phyloP scores from a whole-genome alignment of 2,888 invertebrate species.

The Polietes domitor region DNA sequence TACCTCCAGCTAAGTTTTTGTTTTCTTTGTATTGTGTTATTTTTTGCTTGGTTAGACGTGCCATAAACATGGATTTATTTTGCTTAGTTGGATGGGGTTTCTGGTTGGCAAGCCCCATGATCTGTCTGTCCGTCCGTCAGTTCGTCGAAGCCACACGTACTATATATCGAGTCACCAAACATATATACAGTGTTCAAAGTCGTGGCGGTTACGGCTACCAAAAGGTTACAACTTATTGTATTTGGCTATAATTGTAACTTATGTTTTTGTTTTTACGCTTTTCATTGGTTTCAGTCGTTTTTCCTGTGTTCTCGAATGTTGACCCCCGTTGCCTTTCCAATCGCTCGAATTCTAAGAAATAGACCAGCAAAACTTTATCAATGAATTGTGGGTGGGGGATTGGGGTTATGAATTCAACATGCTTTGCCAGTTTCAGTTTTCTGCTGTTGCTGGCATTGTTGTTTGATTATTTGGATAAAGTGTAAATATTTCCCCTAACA shows the following conservation, averaged over 20 bases:
- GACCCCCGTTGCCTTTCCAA: neutral
- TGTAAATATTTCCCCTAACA: constrained; percentile 47
- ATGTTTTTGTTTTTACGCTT: constrained; percentile 5
- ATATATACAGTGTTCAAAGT: neutral
- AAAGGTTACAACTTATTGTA: constrained; percentile 11
- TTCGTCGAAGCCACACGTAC: too few relatives aligned
- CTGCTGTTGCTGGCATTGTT: constrained; percentile 1
- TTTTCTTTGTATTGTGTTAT: neutral
- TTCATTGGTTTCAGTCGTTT: neutral
- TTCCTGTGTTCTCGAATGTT: neutral
- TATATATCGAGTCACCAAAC: neutral
- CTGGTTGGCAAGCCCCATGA: too few relatives aligned
- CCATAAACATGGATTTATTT: neutral
- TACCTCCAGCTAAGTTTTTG: neutral
- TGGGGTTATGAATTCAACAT: neutral
- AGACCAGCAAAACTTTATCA: constrained; percentile 2
- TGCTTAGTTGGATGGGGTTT: too few relatives aligned
- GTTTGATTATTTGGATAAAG: constrained; percentile 50
- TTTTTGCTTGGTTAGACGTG: neutral
- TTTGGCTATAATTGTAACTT: constrained; percentile 9
- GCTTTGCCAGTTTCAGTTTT: neutral
- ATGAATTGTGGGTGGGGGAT: neutral
- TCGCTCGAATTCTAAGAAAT: neutral
- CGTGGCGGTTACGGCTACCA: neutral
- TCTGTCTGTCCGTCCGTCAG: too few relatives aligned